Conservation (phyloP, 2,888 invertebrate species). For the Thumatha senex region DNA sequence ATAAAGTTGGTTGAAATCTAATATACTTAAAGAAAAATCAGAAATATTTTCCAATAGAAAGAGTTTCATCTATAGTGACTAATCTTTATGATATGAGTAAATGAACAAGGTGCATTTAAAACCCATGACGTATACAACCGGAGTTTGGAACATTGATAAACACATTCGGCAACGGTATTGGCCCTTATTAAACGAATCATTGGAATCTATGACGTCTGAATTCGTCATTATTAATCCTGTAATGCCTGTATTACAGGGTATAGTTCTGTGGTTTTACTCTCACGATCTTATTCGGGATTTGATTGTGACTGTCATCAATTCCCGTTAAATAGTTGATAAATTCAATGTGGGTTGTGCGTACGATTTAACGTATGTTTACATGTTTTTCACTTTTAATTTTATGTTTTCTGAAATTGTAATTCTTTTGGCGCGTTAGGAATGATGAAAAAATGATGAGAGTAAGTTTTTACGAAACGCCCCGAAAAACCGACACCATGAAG, state of each 20-base stretch:
- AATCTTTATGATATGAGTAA: constrained; percentile 12
- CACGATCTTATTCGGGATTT: constrained; percentile 19
- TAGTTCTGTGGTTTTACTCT: neutral
- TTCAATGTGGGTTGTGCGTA: constrained; percentile 4
- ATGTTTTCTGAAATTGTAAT: no score
- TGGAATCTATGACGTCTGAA: neutral
- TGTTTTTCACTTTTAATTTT: constrained; percentile 1
- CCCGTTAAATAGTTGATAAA: constrained; percentile 12
- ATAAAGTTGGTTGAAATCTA: no score
- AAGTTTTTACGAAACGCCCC: no score
- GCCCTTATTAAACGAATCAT: constrained; percentile 7
- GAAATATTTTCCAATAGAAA: no score
- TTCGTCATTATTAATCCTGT: constrained; percentile 13
- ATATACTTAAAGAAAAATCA: no score
- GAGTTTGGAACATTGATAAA: constrained; percentile 7
- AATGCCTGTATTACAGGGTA: constrained; percentile 12
- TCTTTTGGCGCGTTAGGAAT: no score
- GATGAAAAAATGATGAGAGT: no score
- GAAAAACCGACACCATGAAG: no score
- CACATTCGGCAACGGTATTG: constrained; percentile 13
- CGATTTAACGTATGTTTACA: neutral
- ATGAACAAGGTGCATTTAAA: constrained; percentile 17
- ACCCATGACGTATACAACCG: constrained; percentile 30
- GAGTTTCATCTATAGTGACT: constrained; percentile 10
- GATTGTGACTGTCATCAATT: constrained; percentile 18